Conservation (phyloP, 2,888 invertebrate species). For the Drosophila fungiperda region DNA sequence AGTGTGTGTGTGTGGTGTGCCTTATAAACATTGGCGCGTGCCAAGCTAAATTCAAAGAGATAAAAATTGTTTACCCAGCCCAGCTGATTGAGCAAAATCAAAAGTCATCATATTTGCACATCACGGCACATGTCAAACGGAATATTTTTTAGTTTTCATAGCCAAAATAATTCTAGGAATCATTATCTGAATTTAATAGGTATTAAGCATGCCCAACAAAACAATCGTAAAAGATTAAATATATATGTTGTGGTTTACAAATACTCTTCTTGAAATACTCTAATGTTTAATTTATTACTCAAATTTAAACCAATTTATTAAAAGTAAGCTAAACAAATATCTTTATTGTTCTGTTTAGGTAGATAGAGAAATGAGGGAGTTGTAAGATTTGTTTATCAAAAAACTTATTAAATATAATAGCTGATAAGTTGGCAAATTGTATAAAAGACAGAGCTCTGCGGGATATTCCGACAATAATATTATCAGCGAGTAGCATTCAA, state of each 20-base stretch:
- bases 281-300: too few relatives aligned
- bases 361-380: too few relatives aligned
- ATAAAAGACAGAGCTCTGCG: conserved; percentile 3
- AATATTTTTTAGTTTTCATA: conserved; percentile 51
- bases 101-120: conserved; percentile 74
- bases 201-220: conserved; percentile 8
- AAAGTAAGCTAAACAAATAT: too few relatives aligned
- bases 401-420: background rate
- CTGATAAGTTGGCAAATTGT: background rate
- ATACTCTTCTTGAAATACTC: too few relatives aligned
- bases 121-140: conserved; percentile 31
- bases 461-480: background rate
- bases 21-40: conserved; percentile 68
- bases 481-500: conserved; percentile 1
- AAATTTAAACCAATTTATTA: too few relatives aligned
- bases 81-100: conserved; percentile 58
- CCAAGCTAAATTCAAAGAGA: conserved; percentile 63
- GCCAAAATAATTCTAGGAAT: conserved; percentile 6
- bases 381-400: conserved; percentile 5
- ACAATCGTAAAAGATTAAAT: background rate
- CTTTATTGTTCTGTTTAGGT: too few relatives aligned
- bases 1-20: conserved; percentile 34
- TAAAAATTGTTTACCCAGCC: conserved; percentile 55
- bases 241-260: too few relatives aligned
- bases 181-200: conserved; percentile 48